Conservation (phyloP, 2,113 vertebrate species). For the Isichthys henryi region DNA sequence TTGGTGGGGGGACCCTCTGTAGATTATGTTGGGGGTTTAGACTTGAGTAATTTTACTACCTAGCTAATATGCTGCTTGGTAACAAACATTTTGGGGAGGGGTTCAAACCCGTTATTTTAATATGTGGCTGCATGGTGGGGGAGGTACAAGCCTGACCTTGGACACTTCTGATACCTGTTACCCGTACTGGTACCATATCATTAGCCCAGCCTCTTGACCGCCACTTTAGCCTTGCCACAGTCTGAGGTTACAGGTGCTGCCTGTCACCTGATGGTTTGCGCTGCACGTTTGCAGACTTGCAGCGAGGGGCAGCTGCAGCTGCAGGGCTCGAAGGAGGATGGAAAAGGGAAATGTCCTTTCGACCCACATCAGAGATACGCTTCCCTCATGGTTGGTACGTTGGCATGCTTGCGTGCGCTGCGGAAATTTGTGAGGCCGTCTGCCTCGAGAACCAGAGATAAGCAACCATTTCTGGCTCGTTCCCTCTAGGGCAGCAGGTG, state of each 20-base stretch:
- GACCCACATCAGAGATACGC: constrained; percentile 59
- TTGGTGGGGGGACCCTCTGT: no score
- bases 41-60: background rate
- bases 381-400: constrained; percentile 59
- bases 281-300: constrained; percentile 43
- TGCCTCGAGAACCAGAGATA: background rate
- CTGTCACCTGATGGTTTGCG: background rate
- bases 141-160: background rate
- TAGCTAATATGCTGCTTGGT: background rate
- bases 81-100: no score
- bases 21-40: background rate
- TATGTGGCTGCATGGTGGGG: background rate
- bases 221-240: background rate
- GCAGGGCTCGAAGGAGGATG: constrained; percentile 45
- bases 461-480: background rate
- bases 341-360: constrained; percentile 67
- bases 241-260: background rate
- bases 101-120: no score
- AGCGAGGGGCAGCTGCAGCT: constrained; percentile 43
- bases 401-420: background rate
- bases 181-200: background rate
- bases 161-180: background rate
- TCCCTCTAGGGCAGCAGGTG: background rate
- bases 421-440: background rate
- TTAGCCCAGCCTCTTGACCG: background rate